A percentile compares a stretch with the other conserved stretches of the same genome.
Conservation (phyloP, 2,888 invertebrate genomes). For the Dicyrtomina minuta region DNA sequence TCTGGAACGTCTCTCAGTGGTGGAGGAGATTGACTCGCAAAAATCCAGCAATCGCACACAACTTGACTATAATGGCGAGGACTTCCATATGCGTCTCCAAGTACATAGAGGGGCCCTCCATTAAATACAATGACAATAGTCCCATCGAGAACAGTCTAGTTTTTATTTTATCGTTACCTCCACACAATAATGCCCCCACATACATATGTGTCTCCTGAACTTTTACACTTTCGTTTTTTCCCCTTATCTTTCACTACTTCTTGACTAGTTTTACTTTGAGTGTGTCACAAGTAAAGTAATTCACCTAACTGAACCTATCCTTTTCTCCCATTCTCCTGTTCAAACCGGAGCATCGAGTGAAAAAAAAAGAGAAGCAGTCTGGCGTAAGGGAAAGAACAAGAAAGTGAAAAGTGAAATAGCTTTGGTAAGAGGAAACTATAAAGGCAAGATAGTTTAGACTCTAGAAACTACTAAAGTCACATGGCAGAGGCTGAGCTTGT, state of each 20-base stretch:
- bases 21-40: no score
- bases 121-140: slow-evolving; percentile 14
- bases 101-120: slow-evolving; percentile 1
- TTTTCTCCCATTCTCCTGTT: background rate
- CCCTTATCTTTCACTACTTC: slow-evolving; percentile 14
- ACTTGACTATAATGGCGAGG: no score
- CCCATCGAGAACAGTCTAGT: slow-evolving; percentile 2
- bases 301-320: slow-evolving; percentile 12
- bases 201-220: background rate
- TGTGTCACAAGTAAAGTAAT: slow-evolving; percentile 20
- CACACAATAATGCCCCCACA: slow-evolving; percentile 1
- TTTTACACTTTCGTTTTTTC: slow-evolving; percentile 13
- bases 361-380: background rate
- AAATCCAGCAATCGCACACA: no score
- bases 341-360: background rate
- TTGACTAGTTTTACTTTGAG: slow-evolving; percentile 15
- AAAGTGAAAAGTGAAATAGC: slow-evolving; percentile 1
- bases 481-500: background rate
- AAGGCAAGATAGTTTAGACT: slow-evolving; percentile 12
- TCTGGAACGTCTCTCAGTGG: no score
- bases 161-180: slow-evolving; percentile 4
- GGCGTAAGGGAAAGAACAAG: background rate
- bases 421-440: background rate
- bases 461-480: slow-evolving; percentile 11
- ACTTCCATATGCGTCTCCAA: background rate